phyloP scores from a whole-genome alignment of 2,888 invertebrate species.

The Drosophila lutescens region DNA sequence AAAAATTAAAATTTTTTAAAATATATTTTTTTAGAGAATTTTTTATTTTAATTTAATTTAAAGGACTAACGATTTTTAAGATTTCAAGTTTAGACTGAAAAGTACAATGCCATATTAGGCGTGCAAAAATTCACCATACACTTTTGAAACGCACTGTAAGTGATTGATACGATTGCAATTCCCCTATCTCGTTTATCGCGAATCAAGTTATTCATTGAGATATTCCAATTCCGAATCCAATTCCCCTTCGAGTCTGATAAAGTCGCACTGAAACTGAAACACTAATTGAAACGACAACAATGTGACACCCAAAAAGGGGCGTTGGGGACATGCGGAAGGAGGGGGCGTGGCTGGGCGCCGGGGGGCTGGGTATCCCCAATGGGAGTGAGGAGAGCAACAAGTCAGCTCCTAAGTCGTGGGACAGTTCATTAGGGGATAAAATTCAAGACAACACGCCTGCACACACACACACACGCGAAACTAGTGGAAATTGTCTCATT shows the following conservation, averaged over 20 bases:
- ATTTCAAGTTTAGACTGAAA: no score
- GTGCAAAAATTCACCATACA: no score
- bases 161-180: slow-evolving; percentile 8
- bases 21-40: no score
- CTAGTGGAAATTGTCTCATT: slow-evolving; percentile 77
- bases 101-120: no score
- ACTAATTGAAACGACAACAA: slow-evolving; percentile 72
- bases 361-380: slow-evolving; percentile 4
- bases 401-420: slow-evolving; percentile 49
- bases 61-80: no score
- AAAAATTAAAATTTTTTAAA: no score
- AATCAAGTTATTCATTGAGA: slow-evolving; percentile 23
- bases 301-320: slow-evolving; percentile 15
- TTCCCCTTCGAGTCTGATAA: background rate
- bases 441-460: slow-evolving; percentile 64
- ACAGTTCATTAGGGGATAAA: slow-evolving; percentile 76
- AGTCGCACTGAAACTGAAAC: slow-evolving; percentile 41
- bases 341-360: slow-evolving; percentile 4
- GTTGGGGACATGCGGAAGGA: background rate
- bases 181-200: slow-evolving; percentile 5
- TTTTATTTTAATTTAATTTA: no score
- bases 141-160: background rate
- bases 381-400: slow-evolving; percentile 59
- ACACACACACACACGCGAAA: slow-evolving; percentile 35
- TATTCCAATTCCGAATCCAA: slow-evolving; percentile 3